phyloP scores from a whole-genome alignment of 2,113 vertebrate species.

The Equus quagga region DNA sequence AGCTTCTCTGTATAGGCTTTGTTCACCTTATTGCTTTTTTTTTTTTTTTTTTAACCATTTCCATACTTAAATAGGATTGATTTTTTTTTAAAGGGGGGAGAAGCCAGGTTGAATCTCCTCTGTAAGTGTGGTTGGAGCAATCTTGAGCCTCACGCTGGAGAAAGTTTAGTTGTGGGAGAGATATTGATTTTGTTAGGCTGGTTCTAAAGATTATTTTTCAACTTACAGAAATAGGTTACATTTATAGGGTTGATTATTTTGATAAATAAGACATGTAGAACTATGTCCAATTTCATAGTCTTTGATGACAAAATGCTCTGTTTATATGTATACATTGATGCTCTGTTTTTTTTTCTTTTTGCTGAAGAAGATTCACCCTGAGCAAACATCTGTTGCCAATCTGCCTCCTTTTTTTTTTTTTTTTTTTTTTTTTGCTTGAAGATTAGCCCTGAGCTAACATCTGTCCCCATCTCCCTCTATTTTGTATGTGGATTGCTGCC shows the following conservation, averaged over 20 bases:
- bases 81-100: not conserved
- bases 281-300: not conserved
- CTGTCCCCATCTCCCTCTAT: no score
- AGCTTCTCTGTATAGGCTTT: not conserved
- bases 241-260: not conserved
- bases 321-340: not conserved
- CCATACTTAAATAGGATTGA: not conserved
- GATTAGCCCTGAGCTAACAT: no score
- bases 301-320: not conserved
- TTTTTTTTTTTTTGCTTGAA: no score
- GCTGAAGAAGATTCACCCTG: no score
- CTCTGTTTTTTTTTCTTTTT: not conserved
- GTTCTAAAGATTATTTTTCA: constrained; percentile 22
- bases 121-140: not conserved
- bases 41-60: not conserved
- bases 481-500: no score
- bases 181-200: not conserved
- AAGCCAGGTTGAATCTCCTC: not conserved
- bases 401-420: no score
- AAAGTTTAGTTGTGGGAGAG: not conserved
- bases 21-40: not conserved
- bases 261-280: not conserved
- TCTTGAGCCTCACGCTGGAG: not conserved
- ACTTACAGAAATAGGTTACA: not conserved
- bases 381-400: no score